Evolutionary conservation across 1,140 invertebrate species (phyloP).

Genomic region (Telenomus remus): DNA sequence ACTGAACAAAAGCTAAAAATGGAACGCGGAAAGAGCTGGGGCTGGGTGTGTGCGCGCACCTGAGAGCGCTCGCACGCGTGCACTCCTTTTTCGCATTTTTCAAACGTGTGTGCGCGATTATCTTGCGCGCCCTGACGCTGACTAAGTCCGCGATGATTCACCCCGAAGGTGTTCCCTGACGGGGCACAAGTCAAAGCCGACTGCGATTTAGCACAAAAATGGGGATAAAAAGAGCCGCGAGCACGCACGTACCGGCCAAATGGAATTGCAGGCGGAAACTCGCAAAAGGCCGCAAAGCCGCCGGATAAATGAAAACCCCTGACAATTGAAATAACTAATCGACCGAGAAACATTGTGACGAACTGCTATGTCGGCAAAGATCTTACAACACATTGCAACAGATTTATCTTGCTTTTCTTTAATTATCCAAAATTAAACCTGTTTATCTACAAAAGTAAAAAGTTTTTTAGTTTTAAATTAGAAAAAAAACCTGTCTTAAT

Average conservation of each 20-base stretch:
- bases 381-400: too few relatives aligned
- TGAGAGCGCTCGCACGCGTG: slow-evolving; percentile 17
- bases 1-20: slow-evolving; percentile 25
- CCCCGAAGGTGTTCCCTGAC: slow-evolving; percentile 22
- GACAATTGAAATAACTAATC: too few relatives aligned
- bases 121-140: slow-evolving; percentile 15
- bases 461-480: too few relatives aligned
- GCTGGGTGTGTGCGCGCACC: slow-evolving; percentile 22
- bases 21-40: slow-evolving; percentile 11
- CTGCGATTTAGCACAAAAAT: background rate
- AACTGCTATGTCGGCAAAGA: too few relatives aligned
- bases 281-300: too few relatives aligned
- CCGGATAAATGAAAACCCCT: too few relatives aligned
- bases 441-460: too few relatives aligned
- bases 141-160: slow-evolving; percentile 48
- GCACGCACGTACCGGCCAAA: background rate
- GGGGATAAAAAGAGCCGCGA: background rate
- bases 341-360: too few relatives aligned
- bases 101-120: slow-evolving; percentile 9
- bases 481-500: too few relatives aligned
- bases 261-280: too few relatives aligned
- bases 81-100: slow-evolving; percentile 26
- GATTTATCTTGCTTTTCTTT: too few relatives aligned
- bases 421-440: too few relatives aligned
- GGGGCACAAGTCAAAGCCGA: background rate